A percentile compares a stretch with the other conserved stretches of the same genome.
phyloP scores from a whole-genome alignment of 1,140 invertebrate genomes.

The Steinernema khuongi region DNA sequence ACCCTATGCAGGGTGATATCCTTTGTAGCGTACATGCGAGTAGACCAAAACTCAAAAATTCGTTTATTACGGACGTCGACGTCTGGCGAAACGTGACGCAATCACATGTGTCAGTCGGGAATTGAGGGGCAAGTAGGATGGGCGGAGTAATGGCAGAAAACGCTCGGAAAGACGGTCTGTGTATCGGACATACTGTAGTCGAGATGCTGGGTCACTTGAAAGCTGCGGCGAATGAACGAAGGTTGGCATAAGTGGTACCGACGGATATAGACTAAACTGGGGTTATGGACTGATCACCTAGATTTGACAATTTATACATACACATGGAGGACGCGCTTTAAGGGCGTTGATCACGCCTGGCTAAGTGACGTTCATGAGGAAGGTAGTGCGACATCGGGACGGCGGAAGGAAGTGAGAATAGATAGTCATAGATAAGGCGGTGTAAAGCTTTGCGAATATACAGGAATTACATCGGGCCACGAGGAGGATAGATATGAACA shows the following conservation, averaged over 20 bases:
- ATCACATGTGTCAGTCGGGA: too few species aligned
- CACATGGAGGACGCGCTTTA: not conserved
- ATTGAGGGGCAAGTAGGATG: not conserved
- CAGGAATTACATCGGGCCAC: not conserved
- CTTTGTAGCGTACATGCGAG: too few species aligned
- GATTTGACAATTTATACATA: constrained; percentile 9
- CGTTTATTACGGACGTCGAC: too few species aligned
- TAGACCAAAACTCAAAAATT: too few species aligned
- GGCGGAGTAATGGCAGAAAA: not conserved
- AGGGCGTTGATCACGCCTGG: not conserved
- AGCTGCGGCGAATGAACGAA: constrained; percentile 3
- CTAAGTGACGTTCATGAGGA: not conserved
- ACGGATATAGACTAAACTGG: not conserved
- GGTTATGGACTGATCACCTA: not conserved
- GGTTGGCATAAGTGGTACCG: too few species aligned
- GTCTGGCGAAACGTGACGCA: too few species aligned
- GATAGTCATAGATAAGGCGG: not conserved
- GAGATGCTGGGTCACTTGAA: not conserved
- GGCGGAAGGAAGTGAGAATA: not conserved
- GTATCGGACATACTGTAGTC: not conserved
- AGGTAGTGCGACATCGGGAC: not conserved
- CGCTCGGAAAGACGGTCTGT: not conserved
- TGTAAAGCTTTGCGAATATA: constrained; percentile 12
- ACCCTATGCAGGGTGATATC: too few species aligned
- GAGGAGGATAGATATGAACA: not conserved